Conservation (phyloP, 2,888 invertebrate genomes). For the Acrobeloides nanus region DNA sequence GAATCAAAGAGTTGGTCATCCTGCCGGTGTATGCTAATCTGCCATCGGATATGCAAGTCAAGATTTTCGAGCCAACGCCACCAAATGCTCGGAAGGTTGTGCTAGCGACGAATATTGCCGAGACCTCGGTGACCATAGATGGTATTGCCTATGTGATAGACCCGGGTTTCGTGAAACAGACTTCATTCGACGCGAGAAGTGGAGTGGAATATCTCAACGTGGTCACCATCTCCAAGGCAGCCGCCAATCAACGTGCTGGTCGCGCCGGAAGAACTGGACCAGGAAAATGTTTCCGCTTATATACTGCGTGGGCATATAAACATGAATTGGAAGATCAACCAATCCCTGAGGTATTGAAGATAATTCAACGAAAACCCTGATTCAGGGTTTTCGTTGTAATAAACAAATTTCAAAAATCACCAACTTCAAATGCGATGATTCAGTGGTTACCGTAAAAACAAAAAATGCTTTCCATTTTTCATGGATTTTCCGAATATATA, state of each 20-base stretch:
- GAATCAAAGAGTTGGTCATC: constrained; percentile 77
- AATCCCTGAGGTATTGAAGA: constrained; percentile 77
- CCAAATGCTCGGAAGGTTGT: constrained; percentile 89
- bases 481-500: no score
- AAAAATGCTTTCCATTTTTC: no score
- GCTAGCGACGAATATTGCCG: constrained; percentile 95
- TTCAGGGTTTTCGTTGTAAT: no score
- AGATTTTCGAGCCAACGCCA: constrained; percentile 96
- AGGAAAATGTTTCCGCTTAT: constrained; percentile 96
- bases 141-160: constrained; percentile 98
- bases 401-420: no score
- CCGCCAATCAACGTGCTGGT: constrained; percentile 93
- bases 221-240: constrained; percentile 73
- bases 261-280: constrained; percentile 72
- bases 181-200: constrained; percentile 84
- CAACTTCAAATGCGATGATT: no score
- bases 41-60: constrained; percentile 96
- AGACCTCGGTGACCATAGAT: constrained; percentile 96
- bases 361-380: no score
- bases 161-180: constrained; percentile 96
- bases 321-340: constrained; percentile 96
- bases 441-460: no score
- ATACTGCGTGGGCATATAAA: constrained; percentile 96
- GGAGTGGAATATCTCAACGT: constrained; percentile 98
- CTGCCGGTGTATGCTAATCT: constrained; percentile 95